Base-by-base conservation (phyloP, 2,113 vertebrate genomes). In the Pica pica region DNA sequence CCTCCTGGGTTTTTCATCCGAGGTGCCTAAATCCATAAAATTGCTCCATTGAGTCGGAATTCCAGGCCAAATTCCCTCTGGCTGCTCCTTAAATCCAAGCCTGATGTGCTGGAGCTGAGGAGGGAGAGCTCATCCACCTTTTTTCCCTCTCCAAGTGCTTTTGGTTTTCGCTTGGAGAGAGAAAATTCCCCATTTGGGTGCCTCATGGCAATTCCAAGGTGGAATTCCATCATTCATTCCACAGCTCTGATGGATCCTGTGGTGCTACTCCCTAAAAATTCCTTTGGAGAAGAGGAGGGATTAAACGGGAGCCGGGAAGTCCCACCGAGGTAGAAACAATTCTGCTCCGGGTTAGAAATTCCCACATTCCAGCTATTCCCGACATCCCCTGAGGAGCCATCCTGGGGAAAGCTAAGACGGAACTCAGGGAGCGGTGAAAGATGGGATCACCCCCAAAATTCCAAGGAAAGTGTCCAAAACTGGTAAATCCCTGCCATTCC, bases 241-340 rank as follows among this genome's bases (percentile, higher is more conserved):
- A 2, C 27, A 26, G 10, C 11, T 53, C 9, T 0, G 6, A 23
- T 6, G n/a, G 64, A 49, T 37, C 21, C 17, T 0, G 3, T 1
- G 7, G 8, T 6, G 13, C 16, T 71, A n/a, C 71, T 71, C 26
- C 35, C 39, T 10, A 18, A n/a, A 57, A 65, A 42, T 6, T 30
- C 41, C 11, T 14, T 81, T 28, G 70, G 68, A 26, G 23, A 83
- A 53, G 16, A 26, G 67, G 11, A 57, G 37, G 60, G 80, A 65
- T 41, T 8, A 26, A 37, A 61, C 4, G 14, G 23, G 64, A 65
- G 23, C 9, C 8, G 4, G 31, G 15, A 27, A 11, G 22, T 47
- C 13, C 14, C 23, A 10, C 2, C 1, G 1, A 41, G 27, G 14
- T 1, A 30, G 16, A 39, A 81, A 13, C 0, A 1, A 22, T 37